phyloP scores from a whole-genome alignment of 2,113 vertebrate species.

The Gnathonemus echidnorhynchus region DNA sequence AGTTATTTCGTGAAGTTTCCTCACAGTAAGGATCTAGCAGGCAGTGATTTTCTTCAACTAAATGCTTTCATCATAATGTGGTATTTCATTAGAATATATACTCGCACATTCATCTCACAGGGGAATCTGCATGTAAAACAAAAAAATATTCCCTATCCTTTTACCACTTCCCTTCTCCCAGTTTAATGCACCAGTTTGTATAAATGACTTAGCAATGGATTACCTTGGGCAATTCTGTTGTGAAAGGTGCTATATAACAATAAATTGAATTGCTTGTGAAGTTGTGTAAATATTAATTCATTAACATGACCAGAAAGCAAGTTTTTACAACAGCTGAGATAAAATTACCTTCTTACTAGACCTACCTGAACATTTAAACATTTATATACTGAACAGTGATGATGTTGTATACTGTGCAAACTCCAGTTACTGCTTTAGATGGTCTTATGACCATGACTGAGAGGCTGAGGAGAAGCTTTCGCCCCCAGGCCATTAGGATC shows the following conservation, averaged over 20 bases:
- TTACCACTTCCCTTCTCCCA: neutral
- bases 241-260: neutral
- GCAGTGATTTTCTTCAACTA: neutral
- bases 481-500: neutral
- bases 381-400: neutral
- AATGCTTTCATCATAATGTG: neutral
- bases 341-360: neutral
- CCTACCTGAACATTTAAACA: neutral
- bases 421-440: neutral
- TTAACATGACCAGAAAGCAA: neutral
- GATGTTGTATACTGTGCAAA: neutral
- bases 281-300: neutral
- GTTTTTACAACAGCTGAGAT: neutral
- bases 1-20: neutral
- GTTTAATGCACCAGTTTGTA: neutral
- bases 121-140: neutral
- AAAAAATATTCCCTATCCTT: neutral
- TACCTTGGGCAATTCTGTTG: neutral
- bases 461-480: neutral
- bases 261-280: neutral
- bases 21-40: neutral
- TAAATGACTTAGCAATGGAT: neutral
- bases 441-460: neutral
- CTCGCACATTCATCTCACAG: neutral
- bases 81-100: neutral